phyloP scores from a whole-genome alignment of 2,888 invertebrate species.

The Hymenopus coronatus region DNA sequence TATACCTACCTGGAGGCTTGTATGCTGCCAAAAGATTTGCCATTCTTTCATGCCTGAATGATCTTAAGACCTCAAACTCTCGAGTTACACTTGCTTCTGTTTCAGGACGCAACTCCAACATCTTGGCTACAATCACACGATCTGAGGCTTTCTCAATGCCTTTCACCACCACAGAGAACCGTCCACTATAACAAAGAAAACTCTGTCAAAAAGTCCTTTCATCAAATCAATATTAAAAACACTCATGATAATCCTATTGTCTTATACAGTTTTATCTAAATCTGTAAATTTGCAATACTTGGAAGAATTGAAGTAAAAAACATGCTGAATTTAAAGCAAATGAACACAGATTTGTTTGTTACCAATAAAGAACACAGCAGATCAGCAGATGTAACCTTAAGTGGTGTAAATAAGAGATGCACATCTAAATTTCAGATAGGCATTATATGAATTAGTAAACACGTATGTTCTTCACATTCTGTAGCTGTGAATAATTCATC shows the following conservation, averaged over 20 bases:
- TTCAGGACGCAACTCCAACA: conserved; percentile 66
- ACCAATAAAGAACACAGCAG: too few species aligned
- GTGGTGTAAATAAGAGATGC: too few species aligned
- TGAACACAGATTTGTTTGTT: too few species aligned
- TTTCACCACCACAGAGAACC: conserved; percentile 82
- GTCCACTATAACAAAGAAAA: conserved; percentile 59
- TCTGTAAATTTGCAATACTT: neutral
- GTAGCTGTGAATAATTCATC: too few species aligned
- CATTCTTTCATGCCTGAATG: conserved; percentile 85
- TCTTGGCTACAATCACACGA: conserved; percentile 78
- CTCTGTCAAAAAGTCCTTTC: neutral
- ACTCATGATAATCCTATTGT: neutral
- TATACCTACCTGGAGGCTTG: conserved; percentile 59
- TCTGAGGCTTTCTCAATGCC: conserved; percentile 73
- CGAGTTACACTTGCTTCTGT: conserved; percentile 65
- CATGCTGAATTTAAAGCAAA: too few species aligned
- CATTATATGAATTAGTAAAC: too few species aligned
- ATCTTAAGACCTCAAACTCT: conserved; percentile 81
- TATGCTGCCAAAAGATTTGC: conserved; percentile 71
- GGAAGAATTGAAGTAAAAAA: too few species aligned
- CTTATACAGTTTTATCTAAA: neutral
- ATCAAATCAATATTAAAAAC: neutral
- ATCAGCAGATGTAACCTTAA: too few species aligned
- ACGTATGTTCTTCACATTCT: too few species aligned
- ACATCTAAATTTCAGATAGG: too few species aligned